Conservation (phyloP, 2,113 vertebrate genomes). For the Psilopsiagon aymara region DNA sequence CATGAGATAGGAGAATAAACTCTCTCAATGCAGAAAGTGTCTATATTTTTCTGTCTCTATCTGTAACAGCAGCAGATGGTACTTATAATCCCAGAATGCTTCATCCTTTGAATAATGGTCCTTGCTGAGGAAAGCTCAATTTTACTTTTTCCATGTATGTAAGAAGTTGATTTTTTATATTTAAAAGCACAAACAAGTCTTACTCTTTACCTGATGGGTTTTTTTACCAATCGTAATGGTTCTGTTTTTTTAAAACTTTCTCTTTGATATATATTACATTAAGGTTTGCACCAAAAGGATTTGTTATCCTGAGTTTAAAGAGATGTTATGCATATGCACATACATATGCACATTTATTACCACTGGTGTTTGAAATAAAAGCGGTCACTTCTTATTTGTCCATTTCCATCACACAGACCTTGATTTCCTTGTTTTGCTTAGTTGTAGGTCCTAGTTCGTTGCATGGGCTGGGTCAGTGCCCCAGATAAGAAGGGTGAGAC, state of each 20-base stretch:
- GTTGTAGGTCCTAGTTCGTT: background rate
- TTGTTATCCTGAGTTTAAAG: background rate
- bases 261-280: background rate
- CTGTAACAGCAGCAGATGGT: background rate
- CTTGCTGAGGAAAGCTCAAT: background rate
- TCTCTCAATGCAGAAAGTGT: background rate
- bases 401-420: background rate
- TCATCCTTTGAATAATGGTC: background rate
- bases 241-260: background rate
- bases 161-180: background rate
- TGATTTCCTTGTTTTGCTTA: background rate
- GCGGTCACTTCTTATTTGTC: background rate
- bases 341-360: background rate
- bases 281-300: background rate
- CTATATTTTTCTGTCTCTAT: background rate
- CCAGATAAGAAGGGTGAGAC: background rate
- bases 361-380: background rate
- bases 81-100: background rate
- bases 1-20: background rate
- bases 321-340: background rate
- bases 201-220: background rate
- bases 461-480: background rate
- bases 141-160: background rate
- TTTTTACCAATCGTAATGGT: background rate
- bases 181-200: background rate